Conservation (phyloP, 2,113 vertebrate species). For the Ictalurus punctatus region DNA sequence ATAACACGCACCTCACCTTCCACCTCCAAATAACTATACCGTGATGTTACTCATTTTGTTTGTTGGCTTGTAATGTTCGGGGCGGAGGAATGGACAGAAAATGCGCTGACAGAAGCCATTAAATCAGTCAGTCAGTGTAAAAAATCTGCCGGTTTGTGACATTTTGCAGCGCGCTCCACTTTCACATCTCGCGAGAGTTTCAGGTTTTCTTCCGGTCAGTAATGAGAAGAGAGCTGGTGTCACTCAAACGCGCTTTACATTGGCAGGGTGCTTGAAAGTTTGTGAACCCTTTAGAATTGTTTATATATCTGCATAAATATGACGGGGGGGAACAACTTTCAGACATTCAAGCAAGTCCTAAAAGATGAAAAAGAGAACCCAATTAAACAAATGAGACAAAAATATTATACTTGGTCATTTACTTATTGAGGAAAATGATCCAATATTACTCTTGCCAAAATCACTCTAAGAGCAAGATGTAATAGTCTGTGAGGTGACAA, state of each 20-base stretch:
- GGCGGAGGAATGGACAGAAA: not conserved
- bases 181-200: conserved; percentile 16
- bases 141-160: not conserved
- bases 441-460: too few relatives aligned
- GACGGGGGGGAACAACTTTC: too few relatives aligned
- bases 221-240: not conserved
- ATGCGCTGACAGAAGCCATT: not conserved
- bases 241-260: not conserved
- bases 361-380: too few relatives aligned
- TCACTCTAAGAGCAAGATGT: too few relatives aligned
- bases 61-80: not conserved
- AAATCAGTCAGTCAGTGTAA: not conserved
- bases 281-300: too few relatives aligned
- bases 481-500: too few relatives aligned
- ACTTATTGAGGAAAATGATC: too few relatives aligned
- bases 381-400: too few relatives aligned
- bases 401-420: too few relatives aligned
- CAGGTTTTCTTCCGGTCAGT: not conserved
- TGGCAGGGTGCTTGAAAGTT: too few relatives aligned
- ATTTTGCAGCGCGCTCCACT: not conserved
- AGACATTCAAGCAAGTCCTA: too few relatives aligned
- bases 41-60: not conserved
- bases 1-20: not conserved
- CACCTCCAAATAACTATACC: not conserved
- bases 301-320: too few relatives aligned